Evolutionary conservation across 2,888 invertebrate species (phyloP).

Genomic region (Merodon equestris): DNA sequence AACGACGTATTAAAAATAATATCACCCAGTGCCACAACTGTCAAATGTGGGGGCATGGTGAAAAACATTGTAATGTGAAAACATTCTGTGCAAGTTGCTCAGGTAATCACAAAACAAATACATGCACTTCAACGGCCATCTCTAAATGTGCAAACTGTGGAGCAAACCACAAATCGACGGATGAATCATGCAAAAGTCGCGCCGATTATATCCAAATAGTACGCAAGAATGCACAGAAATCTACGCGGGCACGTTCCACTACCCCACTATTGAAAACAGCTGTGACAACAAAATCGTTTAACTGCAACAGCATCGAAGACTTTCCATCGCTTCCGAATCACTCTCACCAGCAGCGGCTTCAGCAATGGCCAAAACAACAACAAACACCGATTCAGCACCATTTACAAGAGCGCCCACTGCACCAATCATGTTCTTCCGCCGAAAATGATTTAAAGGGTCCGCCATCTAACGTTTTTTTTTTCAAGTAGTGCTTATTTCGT

Average conservation of each 20-base stretch:
- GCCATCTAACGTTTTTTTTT: no score
- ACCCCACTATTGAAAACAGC: no score
- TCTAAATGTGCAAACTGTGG: constrained; percentile 15
- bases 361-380: constrained; percentile 3
- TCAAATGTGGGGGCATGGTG: constrained; percentile 7
- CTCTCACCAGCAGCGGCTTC: neutral
- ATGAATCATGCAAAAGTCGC: constrained; percentile 10
- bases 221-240: neutral
- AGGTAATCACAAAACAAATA: constrained; percentile 12
- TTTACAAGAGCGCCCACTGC: no score
- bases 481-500: no score
- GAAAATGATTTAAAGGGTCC: constrained; percentile 7
- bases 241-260: no score
- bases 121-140: no score
- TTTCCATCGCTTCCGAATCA: neutral
- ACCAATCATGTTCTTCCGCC: neutral
- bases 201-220: neutral
- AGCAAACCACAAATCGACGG: constrained; percentile 10
- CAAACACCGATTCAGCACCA: neutral
- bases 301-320: neutral
- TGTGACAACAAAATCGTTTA: no score
- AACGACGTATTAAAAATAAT: constrained; percentile 8
- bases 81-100: no score
- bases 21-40: neutral
- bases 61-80: constrained; percentile 10